Conservation (phyloP, 2,113 vertebrate species). For the Ictalurus punctatus region DNA sequence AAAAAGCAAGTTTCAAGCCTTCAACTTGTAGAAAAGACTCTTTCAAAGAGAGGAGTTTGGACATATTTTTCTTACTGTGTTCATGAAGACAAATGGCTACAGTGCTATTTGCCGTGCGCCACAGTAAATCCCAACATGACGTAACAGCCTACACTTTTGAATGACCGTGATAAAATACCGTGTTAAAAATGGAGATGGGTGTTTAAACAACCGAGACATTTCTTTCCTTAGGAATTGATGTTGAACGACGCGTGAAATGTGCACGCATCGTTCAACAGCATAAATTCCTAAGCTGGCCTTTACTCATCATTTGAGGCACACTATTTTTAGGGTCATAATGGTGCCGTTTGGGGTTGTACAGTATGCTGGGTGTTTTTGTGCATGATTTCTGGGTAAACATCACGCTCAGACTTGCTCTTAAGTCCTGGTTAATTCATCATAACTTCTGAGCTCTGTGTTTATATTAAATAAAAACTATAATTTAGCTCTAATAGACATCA, state of each 20-base stretch:
- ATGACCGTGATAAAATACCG: not conserved
- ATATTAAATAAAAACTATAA: not conserved
- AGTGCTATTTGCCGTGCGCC: not conserved
- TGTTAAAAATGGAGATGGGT: not conserved
- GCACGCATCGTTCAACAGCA: not conserved
- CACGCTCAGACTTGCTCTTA: not conserved
- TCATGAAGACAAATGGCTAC: not conserved
- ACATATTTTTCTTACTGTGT: not conserved
- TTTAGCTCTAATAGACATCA: not conserved
- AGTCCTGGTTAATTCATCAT: not conserved
- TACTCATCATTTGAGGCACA: not conserved
- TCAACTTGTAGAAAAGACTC: not conserved
- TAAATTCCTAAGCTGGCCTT: not conserved
- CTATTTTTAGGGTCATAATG: not conserved
- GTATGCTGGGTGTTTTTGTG: not conserved
- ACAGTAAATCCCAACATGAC: too few species aligned
- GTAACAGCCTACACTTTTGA: not conserved
- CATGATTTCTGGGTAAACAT: not conserved
- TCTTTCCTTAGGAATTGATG: too few species aligned
- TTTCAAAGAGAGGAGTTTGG: not conserved
- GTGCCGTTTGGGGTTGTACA: not conserved
- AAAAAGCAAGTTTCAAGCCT: not conserved
- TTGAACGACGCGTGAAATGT: not conserved
- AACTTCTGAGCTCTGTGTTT: not conserved
- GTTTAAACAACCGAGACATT: not conserved